A percentile compares a stretch with the other conserved stretches of the same genome.
phyloP scores from a whole-genome alignment of 2,113 vertebrate genomes.

The Coptodon rendalli region DNA sequence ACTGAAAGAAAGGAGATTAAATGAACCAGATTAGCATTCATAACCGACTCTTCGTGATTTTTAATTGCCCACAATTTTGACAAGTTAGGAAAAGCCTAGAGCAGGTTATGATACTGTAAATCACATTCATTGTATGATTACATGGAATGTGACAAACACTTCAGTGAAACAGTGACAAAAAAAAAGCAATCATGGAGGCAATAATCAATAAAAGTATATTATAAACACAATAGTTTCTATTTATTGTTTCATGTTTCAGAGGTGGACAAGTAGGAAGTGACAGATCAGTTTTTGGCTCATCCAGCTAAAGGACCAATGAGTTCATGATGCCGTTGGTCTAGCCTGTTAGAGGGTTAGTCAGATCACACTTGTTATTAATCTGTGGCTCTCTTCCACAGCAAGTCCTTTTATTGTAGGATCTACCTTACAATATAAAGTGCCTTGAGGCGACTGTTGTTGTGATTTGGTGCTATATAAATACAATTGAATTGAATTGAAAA shows the following conservation, averaged over 20 bases:
- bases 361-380: not conserved
- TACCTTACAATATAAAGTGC: accelerated
- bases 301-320: not conserved
- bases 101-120: not conserved
- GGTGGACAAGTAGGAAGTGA: not conserved
- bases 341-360: not conserved
- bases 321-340: not conserved
- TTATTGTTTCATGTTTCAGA: not conserved
- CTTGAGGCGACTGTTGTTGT: not conserved
- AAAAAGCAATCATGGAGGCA: not conserved
- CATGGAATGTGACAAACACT: not conserved
- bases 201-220: not conserved
- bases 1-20: not conserved
- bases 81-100: not conserved
- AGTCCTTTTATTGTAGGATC: not conserved
- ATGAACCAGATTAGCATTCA: not conserved
- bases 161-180: not conserved
- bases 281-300: not conserved
- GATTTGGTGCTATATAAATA: not conserved
- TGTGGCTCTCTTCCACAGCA: not conserved
- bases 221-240: not conserved
- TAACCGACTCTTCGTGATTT: not conserved
- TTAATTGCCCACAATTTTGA: not conserved
- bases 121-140: not conserved
- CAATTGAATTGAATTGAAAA: not conserved